Base-by-base conservation (phyloP, 2,113 vertebrate genomes). In the Vanacampus margaritifer region DNA sequence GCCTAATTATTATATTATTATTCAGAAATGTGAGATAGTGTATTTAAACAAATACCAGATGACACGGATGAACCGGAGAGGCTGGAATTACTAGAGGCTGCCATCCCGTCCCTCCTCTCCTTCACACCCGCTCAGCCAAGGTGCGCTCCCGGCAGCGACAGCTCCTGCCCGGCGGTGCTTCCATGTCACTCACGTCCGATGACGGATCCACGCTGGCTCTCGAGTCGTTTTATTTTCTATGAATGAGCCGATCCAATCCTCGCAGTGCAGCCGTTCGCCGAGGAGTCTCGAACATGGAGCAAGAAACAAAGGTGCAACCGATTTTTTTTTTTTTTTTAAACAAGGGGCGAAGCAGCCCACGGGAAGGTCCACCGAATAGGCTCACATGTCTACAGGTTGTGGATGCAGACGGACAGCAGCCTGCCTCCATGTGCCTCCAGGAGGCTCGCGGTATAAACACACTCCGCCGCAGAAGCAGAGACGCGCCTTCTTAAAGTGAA, bases 71-170 rank as follows among this genome's bases (percentile, higher is more conserved):
- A 98, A 88, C 96, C 96, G 64, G 96, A 98, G 86, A 98, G 91
- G 87, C 96, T 98, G 73, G 96, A 98, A 94, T 95, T 98, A 74
- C 96, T 98, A 80, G 96, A 98, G 78, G 96, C 94, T 88, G 96
- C 96, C 96, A 98, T 98, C 81, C 84, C 93, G 69, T 76, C 73
- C 36, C 71, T 67, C 60, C 84, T 78, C 76, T 77, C 72, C 64
- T 74, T 93, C 84, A 93, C 87, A 89, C 87, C 71, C 68, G 75
- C 37, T 65, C 82, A 75, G 62, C 82, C 86, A 84, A 81, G 88
- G 84, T 80, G 89, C 87, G 84, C 79, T 82, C 73, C 13, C 6
- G 16, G 62, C 84, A 73, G 78, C 83, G 73, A 76, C 82, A 65
- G 83, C 62, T 78, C 54, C 64, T 79, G 62, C 72, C 86, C 62